Base-by-base conservation (phyloP, 2,113 vertebrate species). In the Ibidorhyncha struthersii region DNA sequence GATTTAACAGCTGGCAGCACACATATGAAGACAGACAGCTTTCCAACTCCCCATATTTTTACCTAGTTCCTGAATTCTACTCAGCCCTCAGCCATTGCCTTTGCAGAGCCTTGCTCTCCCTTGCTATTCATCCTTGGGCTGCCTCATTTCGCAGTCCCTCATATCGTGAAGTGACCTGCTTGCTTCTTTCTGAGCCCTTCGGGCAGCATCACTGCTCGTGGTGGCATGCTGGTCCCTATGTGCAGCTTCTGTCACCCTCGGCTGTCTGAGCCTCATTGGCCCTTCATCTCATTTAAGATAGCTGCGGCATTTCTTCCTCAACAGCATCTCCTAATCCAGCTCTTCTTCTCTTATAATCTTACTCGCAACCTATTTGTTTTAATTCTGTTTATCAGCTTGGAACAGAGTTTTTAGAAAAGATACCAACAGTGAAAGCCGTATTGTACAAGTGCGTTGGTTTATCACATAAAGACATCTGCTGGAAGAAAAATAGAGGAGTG, bases 201-300 rank as follows among this genome's bases (percentile, higher is more conserved):
- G 59, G 47, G 38, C 38, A 67, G 49, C 61, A 26, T 30, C 32
- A 19, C 27, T n/a, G 17, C 43, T 50, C 0, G 0, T 52, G 47
- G 32, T 53, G 32, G 30, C 58, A 47, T 14, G 34, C 29, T 55
- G 1, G 40, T 92, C 63, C 65, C 27, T 29, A 6, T 1, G 0
- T 65, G 36, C 49, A 53, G 17, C 36, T 32, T 61, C 49, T 70
- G 25, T 36, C n/a, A 50, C 59, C 38, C 27, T 34, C 47, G 34
- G 14, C 52, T 45, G 7, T n/a, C 79, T 53, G n/a, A 88, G n/a
- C 41, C 59, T 89, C 53, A 11, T 0, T 43, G 40, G 36, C 14
- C 6, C n/a, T 83, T 59, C 30, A 18, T 55, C 29, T 52, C 77
- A 29, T 71, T 79, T 41, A 47, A n/a, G 38, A 45, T 32, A 9